phyloP scores from a whole-genome alignment of 1,140 invertebrate genomes.

The Drosophila tropicalis region DNA sequence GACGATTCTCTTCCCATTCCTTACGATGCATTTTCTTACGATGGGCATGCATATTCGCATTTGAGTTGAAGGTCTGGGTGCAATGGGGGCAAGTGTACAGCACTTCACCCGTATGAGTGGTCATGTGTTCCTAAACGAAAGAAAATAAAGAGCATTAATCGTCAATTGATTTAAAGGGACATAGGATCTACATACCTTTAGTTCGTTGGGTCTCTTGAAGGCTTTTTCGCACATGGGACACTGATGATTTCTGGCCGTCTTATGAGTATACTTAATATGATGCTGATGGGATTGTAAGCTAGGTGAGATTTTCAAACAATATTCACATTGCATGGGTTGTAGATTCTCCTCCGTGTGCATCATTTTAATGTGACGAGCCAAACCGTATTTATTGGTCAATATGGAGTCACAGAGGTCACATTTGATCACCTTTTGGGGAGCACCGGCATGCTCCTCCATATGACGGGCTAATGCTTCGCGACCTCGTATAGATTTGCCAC shows the following conservation, averaged over 20 bases:
- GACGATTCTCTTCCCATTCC: slow-evolving; percentile 71
- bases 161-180: background rate
- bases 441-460: slow-evolving; percentile 65
- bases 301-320: slow-evolving; percentile 70
- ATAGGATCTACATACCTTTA: slow-evolving; percentile 32
- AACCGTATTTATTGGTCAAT: slow-evolving; percentile 67
- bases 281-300: slow-evolving; percentile 63
- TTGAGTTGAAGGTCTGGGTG: slow-evolving; percentile 76
- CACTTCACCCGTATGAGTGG: slow-evolving; percentile 74
- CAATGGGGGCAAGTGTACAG: slow-evolving; percentile 80
- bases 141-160: background rate
- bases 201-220: slow-evolving; percentile 63
- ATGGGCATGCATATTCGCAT: slow-evolving; percentile 80
- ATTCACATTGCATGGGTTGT: slow-evolving; percentile 60
- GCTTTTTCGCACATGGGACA: slow-evolving; percentile 77
- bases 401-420: slow-evolving; percentile 69
- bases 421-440: slow-evolving; percentile 43
- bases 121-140: slow-evolving; percentile 71
- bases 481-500: slow-evolving; percentile 68
- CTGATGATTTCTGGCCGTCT: slow-evolving; percentile 52
- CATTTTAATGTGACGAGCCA: slow-evolving; percentile 72
- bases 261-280: slow-evolving; percentile 69
- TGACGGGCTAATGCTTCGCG: slow-evolving; percentile 61
- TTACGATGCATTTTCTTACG: slow-evolving; percentile 76
- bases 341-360: slow-evolving; percentile 69